Evolutionary conservation across 2,797 vertebrate species (phyloP), one percentile per base, ranked within the genome.

Genomic region (Sardinella longiceps): DNA sequence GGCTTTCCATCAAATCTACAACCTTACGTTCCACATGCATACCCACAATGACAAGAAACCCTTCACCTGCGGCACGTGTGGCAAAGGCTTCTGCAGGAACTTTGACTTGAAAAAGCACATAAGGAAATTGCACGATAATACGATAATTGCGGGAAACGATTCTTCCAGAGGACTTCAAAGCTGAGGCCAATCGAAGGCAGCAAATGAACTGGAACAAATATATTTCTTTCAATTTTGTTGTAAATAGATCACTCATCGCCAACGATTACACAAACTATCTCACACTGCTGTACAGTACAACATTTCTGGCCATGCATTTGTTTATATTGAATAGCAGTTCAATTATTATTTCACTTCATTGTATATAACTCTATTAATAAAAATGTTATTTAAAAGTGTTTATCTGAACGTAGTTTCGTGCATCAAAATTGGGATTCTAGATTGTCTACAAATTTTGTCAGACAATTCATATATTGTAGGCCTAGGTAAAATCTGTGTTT

Each of bases 31-130:
- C 91, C 97, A 97, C 92, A 97, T 97, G 97, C 97, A 97, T 93
- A 97, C 97, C 50, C 97, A 97, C 94, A 97, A 97, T 81, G 97
- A 97, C 93, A 97, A 97, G 95, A 97, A 97, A 92, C 96, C 97
- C 83, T 97, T 97, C 90, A 97, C 96, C 20, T 97, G 97, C 83
- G 93, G 93, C 90, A 96, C 96, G 90, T 97, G 97, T 91, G 96
- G 97, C 87, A 97, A 97, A 92, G 97, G 97, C 86, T 97, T 97
- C 90, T 97, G 97, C 93, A 94, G 97, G 94, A 97, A 97, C 96
- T 97, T 97, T 96, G 97, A 97, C 88, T 93, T 97, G 92, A 97
- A 97, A 94, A 97, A 97, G 90, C 97, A 97, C 83, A 96, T 97
- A 90, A 93, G 97, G 88, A 97, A 97, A 92, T 94, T 97, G 87